Evolutionary conservation across 2,797 vertebrate species (phyloP).

Genomic region (Acanthornis magna): DNA sequence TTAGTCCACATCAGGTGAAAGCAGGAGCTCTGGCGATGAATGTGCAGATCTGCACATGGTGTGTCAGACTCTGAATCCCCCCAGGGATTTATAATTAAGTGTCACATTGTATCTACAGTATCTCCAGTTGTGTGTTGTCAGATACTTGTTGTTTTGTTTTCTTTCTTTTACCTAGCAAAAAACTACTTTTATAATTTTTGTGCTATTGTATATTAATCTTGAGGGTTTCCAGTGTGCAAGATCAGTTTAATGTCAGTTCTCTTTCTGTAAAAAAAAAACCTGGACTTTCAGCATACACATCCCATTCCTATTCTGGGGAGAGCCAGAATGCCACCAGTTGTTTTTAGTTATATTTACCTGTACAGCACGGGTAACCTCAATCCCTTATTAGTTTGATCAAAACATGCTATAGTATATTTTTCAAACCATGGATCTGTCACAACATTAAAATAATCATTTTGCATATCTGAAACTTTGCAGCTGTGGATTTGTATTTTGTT

Average conservation of each 20-base stretch:
- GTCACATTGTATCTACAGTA: conserved; percentile 3
- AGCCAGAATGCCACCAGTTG: not conserved
- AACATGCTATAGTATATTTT: conserved; percentile 11
- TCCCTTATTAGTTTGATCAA: not conserved
- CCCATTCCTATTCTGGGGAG: not conserved
- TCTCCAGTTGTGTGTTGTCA: conserved; percentile 32
- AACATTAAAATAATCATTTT: not conserved
- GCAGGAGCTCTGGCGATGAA: conserved; percentile 2
- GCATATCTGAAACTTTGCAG: conserved; percentile 8
- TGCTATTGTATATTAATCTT: conserved; percentile 10
- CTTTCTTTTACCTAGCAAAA: conserved; percentile 48
- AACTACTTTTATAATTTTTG: not conserved
- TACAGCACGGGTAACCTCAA: not conserved
- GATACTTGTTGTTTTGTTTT: conserved; percentile 33
- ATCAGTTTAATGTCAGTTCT: conserved; percentile 19
- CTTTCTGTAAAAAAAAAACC: not conserved
- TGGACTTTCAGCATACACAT: not conserved
- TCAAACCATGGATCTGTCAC: not conserved
- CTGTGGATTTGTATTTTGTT: conserved; percentile 47
- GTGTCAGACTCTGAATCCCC: conserved; percentile 8
- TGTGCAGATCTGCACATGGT: not conserved
- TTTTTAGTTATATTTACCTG: conserved; percentile 12
- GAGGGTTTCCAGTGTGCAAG: conserved; percentile 19
- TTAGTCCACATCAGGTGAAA: not conserved
- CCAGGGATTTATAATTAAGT: conserved; percentile 30